These are phyloP conservation scores for Gymnopithys bicolor DNA, from an alignment of 2,797 vertebrate genomes.

Conservation along the genomic window DNA sequence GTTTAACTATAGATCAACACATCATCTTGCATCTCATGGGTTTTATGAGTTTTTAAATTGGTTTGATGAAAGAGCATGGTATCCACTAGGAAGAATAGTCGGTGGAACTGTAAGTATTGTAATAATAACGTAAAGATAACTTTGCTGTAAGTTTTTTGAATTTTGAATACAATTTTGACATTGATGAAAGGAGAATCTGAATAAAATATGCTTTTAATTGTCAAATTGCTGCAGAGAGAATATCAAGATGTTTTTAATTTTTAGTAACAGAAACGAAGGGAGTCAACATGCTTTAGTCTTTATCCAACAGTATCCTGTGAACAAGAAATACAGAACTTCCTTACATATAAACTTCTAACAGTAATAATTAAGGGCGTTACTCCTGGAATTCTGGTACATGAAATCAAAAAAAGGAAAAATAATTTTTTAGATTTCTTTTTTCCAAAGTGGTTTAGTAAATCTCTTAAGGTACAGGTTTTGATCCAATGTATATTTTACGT, in stretches of 20 bases:
- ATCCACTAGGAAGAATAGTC: constrained; percentile 96
- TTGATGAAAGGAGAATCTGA: background rate
- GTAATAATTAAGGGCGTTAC: background rate
- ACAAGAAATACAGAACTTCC: background rate
- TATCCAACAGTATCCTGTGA: background rate
- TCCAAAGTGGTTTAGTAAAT: background rate
- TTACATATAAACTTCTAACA: background rate
- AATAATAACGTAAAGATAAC: background rate
- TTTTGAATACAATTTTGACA: background rate
- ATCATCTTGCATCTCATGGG: constrained; percentile 95
- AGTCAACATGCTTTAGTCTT: background rate
- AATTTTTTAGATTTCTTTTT: too few relatives aligned
- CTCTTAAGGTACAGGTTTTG: background rate
- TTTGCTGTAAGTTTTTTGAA: background rate
- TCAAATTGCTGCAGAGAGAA: background rate
- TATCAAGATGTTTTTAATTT: background rate
- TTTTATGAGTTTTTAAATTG: constrained; percentile 99
- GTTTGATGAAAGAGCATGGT: constrained; percentile 99
- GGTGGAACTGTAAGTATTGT: constrained; percentile 93
- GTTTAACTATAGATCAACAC: constrained; percentile 99
- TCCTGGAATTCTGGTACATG: background rate
- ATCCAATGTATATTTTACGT: background rate
- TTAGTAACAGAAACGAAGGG: background rate
- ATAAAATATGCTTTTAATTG: background rate
- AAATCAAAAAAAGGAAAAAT: background rate